These are phyloP conservation scores for Cyclura pinguis DNA, from an alignment of 2,797 vertebrate species.

Conservation along the genomic window DNA sequence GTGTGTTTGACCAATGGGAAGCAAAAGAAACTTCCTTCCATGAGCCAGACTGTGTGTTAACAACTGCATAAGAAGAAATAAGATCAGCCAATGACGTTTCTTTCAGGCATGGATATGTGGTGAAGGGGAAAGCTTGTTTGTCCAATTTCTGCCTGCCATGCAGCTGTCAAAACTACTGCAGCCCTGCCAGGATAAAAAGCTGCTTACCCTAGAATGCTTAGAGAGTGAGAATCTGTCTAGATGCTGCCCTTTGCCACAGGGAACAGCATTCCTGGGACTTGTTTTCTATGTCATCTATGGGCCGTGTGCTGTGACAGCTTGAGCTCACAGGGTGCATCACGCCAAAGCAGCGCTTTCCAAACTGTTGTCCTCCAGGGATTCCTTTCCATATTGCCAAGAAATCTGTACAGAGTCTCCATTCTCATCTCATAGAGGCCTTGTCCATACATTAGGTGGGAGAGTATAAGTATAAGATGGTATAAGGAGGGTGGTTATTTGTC, in stretches of 20 bases:
- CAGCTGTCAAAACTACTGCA: constrained; percentile 1
- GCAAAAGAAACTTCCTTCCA: background rate
- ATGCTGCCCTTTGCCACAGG: background rate
- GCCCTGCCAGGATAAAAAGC: background rate
- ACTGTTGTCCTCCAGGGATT: background rate
- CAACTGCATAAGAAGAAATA: background rate
- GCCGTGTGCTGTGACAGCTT: background rate
- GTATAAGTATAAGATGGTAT: background rate
- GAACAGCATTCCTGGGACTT: background rate
- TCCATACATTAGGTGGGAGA: background rate
- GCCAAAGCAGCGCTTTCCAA: background rate
- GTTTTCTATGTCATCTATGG: background rate
- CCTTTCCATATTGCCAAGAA: background rate
- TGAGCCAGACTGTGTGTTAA: background rate
- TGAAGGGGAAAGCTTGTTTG: background rate
- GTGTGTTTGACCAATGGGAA: background rate
- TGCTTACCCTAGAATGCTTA: background rate
- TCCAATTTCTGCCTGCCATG: background rate
- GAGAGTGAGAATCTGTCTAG: background rate
- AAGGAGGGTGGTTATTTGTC: background rate
- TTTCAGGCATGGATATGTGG: background rate
- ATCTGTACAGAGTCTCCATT: background rate
- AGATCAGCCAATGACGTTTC: background rate
- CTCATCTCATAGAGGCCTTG: background rate
- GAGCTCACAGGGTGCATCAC: background rate